Percentiles rank a stretch among this genome's conserved stretches.
phyloP scores from a whole-genome alignment of 2,888 invertebrate species.

The Agrotis clavis region DNA sequence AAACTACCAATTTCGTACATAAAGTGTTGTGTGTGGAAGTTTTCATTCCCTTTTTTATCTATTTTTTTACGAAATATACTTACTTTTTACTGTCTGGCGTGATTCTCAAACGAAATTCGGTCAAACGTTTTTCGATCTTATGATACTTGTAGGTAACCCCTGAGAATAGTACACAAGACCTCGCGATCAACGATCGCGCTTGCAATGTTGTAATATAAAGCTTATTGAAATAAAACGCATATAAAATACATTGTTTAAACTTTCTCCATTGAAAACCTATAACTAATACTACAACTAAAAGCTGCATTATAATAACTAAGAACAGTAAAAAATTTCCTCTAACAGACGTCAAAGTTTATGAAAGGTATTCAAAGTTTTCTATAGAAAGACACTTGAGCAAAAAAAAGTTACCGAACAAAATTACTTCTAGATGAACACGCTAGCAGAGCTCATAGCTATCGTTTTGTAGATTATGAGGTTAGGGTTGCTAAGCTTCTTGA shows the following conservation, averaged over 20 bases:
- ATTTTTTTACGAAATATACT: no score
- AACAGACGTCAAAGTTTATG: constrained; percentile 13
- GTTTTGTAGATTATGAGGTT: constrained; percentile 8
- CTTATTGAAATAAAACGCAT: not conserved
- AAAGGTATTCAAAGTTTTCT: constrained; percentile 16
- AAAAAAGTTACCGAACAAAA: constrained; percentile 25
- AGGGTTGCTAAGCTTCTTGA: no score
- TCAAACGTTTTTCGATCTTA: no score
- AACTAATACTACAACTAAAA: constrained; percentile 20
- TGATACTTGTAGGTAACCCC: no score
- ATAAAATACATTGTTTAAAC: not conserved
- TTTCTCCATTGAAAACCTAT: not conserved
- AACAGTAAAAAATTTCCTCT: not conserved
- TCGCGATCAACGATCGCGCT: no score
- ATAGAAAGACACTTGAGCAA: not conserved
- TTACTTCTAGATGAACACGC: constrained; percentile 54
- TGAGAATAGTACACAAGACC: no score
- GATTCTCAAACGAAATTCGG: no score
- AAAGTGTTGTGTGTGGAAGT: no score
- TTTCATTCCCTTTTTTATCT: no score
- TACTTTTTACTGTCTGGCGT: no score
- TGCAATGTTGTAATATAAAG: not conserved
- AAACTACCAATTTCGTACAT: no score
- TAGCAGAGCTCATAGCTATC: constrained; percentile 1
- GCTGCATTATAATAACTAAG: constrained; percentile 11